Base-by-base conservation (phyloP, 2,888 invertebrate genomes). In the Bellardia pandia region DNA sequence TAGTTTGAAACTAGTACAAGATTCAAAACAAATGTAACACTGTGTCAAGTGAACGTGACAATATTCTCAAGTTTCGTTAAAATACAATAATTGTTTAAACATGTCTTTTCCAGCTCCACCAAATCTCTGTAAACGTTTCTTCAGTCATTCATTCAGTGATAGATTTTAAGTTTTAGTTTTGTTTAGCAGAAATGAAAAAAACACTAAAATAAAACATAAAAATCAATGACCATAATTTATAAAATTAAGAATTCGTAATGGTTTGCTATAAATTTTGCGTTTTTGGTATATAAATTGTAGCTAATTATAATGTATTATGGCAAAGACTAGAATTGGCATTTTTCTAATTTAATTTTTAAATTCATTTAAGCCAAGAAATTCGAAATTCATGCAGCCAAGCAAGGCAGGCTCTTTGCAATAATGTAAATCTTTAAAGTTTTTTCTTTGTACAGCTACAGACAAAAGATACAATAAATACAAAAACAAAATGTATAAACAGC, bases 271-370 rank as follows among this genome's bases (percentile, higher is more conserved):
- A 88, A 88, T 88, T 87, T 81, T 60, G 68, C 64, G 68, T 88
- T 88, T 87, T 88, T 80, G 88, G 82, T 87, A 77, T 78, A 89
- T 89, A 89, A 89, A 89, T 89, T 89, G 85, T 79, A 84, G 85
- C 86, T 89, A 89, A 88, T 89, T 89, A 89, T 83, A 88, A 88
- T 77, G 85, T 86, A 88, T 88, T 88, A 88, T 88, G 85, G 88
- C 75, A 83, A 83, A 72, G 74, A 83, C 82, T 58, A 64, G 71
- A 68, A 81, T 85, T 60, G 62, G 68, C 60, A 62, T 69, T 82
- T 60, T 56, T 66, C 11, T 74, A 72, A 56, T 80, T 78, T 58
- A 37, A 14, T 62, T 68, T 69, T 78, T 71, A 23, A 37, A 58
- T 75, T 45, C 56, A 58, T 51, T 80, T 37, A 68, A 66, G 45